phyloP scores from a whole-genome alignment of 2,113 vertebrate species.

The Ginglymostoma cirratum region DNA sequence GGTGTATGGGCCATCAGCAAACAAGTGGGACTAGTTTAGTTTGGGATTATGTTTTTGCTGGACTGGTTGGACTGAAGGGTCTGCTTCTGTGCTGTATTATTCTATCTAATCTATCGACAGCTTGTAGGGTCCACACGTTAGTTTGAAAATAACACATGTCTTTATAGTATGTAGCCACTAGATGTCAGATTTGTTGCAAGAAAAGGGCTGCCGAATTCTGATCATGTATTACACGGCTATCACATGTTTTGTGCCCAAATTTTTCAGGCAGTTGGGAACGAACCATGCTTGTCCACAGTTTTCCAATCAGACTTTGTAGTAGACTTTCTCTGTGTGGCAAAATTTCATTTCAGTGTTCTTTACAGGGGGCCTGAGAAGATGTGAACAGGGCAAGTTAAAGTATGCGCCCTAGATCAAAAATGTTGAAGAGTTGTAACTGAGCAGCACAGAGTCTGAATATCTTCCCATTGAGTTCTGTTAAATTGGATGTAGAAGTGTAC shows the following conservation, averaged over 20 bases:
- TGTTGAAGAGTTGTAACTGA: neutral
- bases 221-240: neutral
- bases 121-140: neutral
- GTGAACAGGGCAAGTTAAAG: neutral
- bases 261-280: neutral
- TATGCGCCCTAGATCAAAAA: neutral
- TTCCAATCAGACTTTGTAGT: neutral
- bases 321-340: neutral
- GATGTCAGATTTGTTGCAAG: neutral
- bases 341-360: neutral
- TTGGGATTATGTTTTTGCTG: no score
- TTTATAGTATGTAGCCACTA: neutral
- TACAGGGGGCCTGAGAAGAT: neutral
- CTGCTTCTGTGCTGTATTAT: no score
- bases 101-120: no score
- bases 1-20: no score
- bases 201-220: neutral
- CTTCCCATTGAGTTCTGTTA: neutral
- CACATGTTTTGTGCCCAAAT: neutral
- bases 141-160: neutral
- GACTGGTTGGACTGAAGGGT: no score
- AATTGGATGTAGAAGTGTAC: no score
- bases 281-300: neutral
- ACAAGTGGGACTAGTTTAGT: no score
- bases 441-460: neutral